Evolutionary conservation across 2,888 invertebrate species (phyloP).

Genomic region (Monochamus alternatus): DNA sequence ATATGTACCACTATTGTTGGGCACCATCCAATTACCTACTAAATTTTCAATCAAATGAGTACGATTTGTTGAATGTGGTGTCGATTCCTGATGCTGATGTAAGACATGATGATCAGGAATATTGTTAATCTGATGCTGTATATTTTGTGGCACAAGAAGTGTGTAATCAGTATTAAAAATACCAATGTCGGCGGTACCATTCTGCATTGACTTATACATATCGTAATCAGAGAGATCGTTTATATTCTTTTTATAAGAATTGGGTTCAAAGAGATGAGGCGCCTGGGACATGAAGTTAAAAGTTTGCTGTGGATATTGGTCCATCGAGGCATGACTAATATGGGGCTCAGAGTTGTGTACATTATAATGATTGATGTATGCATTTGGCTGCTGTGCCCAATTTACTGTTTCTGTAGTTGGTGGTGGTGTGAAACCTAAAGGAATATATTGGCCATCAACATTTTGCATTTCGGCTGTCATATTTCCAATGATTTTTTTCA

Average conservation of each 20-base stretch:
- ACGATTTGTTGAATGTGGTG: slow-evolving; percentile 50
- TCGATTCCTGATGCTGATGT: slow-evolving; percentile 50
- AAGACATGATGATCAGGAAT: slow-evolving; percentile 48
- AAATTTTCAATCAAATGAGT: slow-evolving; percentile 79
- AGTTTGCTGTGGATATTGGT: slow-evolving; percentile 51
- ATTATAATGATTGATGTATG: slow-evolving; percentile 59
- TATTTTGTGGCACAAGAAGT: slow-evolving; percentile 47
- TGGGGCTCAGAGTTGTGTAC: slow-evolving; percentile 55
- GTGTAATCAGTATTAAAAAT: slow-evolving; percentile 52
- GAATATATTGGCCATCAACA: slow-evolving; percentile 75
- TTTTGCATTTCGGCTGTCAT: slow-evolving; percentile 76
- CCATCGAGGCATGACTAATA: slow-evolving; percentile 35
- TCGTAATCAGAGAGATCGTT: slow-evolving; percentile 53
- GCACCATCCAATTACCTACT: slow-evolving; percentile 79
- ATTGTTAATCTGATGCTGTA: slow-evolving; percentile 53
- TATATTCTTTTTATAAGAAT: slow-evolving; percentile 55
- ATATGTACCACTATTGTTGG: slow-evolving; percentile 82
- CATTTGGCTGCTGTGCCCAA: slow-evolving; percentile 58
- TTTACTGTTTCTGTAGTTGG: slow-evolving; percentile 56
- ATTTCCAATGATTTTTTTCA: slow-evolving; percentile 76
- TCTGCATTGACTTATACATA: slow-evolving; percentile 59
- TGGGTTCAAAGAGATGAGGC: slow-evolving; percentile 53
- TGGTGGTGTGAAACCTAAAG: slow-evolving; percentile 71
- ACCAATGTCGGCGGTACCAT: slow-evolving; percentile 56
- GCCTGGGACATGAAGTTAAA: slow-evolving; percentile 57